These are phyloP conservation scores for Recurvirostra avosetta DNA, from an alignment of 2,113 vertebrate genomes.

Conservation along the genomic window DNA sequence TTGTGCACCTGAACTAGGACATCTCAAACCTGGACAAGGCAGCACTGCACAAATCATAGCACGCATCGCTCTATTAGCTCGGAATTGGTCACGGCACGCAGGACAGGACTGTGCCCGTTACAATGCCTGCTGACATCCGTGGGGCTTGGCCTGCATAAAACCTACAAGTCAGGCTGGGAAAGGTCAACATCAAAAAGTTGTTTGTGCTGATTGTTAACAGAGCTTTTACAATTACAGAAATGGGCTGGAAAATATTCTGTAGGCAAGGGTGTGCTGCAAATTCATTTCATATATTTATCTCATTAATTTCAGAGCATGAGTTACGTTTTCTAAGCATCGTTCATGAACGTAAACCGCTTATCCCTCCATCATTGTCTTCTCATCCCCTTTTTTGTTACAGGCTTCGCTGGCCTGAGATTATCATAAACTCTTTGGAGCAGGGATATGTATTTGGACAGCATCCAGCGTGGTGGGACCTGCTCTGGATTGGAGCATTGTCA, in stretches of 20 bases:
- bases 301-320: neutral
- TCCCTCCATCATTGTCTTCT: neutral
- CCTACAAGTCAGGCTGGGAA: neutral
- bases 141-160: neutral
- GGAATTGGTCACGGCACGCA: neutral
- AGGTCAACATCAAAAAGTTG: neutral
- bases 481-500: neutral
- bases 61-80: fast-evolving
- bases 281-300: neutral
- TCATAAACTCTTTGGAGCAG: neutral
- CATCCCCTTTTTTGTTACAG: neutral
- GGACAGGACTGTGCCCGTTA: neutral
- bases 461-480: neutral
- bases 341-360: neutral
- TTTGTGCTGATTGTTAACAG: neutral
- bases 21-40: fast-evolving
- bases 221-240: neutral
- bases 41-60: neutral
- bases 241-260: neutral
- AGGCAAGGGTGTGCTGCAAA: neutral
- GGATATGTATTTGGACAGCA: neutral
- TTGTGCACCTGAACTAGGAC: neutral
- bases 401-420: neutral
- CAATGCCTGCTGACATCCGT: fast-evolving
- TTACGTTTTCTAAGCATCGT: neutral